Conservation (phyloP, 2,888 invertebrate species). For the Eledona agricola region DNA sequence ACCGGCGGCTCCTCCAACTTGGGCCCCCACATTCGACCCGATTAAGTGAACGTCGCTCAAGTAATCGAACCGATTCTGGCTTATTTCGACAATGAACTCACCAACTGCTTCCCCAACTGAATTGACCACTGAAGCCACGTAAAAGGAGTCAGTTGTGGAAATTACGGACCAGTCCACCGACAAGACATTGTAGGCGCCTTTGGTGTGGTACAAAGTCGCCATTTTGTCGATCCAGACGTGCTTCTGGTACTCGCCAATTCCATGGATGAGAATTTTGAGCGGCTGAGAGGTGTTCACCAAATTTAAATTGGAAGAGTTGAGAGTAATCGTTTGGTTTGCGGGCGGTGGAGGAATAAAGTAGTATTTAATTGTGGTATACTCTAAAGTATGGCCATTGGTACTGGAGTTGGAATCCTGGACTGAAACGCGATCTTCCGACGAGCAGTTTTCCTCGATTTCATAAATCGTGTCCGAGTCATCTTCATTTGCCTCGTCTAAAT, state of each 20-base stretch:
- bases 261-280: conserved; percentile 18
- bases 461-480: no score
- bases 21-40: conserved; percentile 11
- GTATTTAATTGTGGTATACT: conserved; percentile 17
- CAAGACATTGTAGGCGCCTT: conserved; percentile 14
- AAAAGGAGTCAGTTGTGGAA: conserved; percentile 1
- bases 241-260: conserved; percentile 2
- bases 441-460: no score
- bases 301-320: conserved; percentile 6
- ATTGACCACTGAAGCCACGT: conserved; percentile 5
- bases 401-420: no score
- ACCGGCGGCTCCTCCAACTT: conserved; percentile 15
- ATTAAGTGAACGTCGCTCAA: conserved; percentile 16
- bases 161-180: conserved; percentile 15
- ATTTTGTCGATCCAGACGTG: conserved; percentile 14
- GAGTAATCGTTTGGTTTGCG: conserved; percentile 5
- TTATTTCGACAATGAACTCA: conserved; percentile 17
- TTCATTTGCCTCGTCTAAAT: no score
- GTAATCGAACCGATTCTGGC: conserved; percentile 1
- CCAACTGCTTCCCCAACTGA: conserved; percentile 5
- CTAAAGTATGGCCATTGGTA: no score
- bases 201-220: conserved; percentile 11
- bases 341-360: conserved; percentile 6
- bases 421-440: no score
- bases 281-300: conserved; percentile 14